Percentiles rank a stretch among this genome's conserved stretches.
phyloP scores from a whole-genome alignment of 2,888 invertebrate species.

The Chymomyza fuscimana region DNA sequence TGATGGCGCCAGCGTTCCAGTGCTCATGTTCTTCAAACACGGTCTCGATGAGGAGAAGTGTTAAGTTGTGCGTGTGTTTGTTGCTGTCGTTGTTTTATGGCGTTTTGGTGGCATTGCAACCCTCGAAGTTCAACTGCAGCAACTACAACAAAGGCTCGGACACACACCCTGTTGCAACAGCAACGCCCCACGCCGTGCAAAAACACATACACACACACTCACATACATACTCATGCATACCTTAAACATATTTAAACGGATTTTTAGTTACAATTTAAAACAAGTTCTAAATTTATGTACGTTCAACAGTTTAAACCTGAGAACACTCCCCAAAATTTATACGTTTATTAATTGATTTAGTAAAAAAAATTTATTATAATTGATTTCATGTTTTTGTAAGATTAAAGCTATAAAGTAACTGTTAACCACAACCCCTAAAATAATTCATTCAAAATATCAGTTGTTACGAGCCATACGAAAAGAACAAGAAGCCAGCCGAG shows the following conservation, averaged over 20 bases:
- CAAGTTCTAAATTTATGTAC: conserved; percentile 47
- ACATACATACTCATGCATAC: conserved; percentile 60
- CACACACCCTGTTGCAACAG: conserved; percentile 26
- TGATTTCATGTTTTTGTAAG: conserved; percentile 28
- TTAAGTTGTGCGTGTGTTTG: conserved; percentile 80
- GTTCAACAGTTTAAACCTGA: conserved; percentile 30
- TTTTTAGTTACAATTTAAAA: conserved; percentile 52
- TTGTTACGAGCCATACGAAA: conserved; percentile 10
- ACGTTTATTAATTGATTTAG: conserved; percentile 23
- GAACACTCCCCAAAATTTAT: conserved; percentile 30
- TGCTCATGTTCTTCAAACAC: conserved; percentile 97
- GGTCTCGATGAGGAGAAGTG: conserved; percentile 97
- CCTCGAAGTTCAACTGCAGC: background rate
- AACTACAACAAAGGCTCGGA: conserved; percentile 16
- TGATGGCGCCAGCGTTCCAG: conserved; percentile 89
- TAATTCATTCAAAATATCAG: conserved; percentile 1
- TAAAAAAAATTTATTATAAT: background rate
- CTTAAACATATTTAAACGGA: conserved; percentile 42
- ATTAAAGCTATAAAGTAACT: conserved; percentile 38
- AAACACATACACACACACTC: conserved; percentile 23
- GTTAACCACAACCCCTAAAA: conserved; percentile 33
- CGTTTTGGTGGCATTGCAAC: conserved; percentile 7
- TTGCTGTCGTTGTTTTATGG: conserved; percentile 3
- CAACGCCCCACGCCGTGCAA: conserved; percentile 11
- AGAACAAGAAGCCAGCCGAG: conserved; percentile 3